phyloP scores from a whole-genome alignment of 2,888 invertebrate species.

The Pantelozetes paolii region DNA sequence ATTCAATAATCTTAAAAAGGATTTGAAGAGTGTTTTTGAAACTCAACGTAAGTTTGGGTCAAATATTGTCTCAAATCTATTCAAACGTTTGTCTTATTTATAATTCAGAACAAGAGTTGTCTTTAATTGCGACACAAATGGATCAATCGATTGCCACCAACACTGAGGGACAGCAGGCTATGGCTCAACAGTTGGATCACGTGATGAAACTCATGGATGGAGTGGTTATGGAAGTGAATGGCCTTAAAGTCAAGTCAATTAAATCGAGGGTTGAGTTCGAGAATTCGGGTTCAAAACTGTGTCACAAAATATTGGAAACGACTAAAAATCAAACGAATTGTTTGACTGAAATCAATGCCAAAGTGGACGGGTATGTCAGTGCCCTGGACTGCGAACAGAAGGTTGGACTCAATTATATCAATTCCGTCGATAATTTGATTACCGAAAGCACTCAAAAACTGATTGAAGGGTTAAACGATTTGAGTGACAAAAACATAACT shows the following conservation, averaged over 20 bases:
- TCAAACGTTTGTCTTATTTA: neutral
- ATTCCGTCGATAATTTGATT: conserved; percentile 15
- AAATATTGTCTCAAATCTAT: neutral
- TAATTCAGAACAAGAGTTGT: conserved; percentile 10
- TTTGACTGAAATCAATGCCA: neutral
- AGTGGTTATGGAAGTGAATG: neutral
- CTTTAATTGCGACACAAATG: neutral
- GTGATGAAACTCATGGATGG: neutral
- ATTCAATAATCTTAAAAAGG: neutral
- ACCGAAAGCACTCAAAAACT: neutral
- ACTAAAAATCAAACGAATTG: too few species aligned
- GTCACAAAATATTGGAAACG: neutral
- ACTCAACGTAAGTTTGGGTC: too few species aligned
- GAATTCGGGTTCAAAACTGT: neutral
- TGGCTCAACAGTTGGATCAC: neutral
- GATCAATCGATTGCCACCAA: neutral
- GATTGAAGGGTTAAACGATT: conserved; percentile 3
- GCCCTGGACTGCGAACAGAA: neutral
- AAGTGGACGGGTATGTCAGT: neutral
- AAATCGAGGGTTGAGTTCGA: neutral
- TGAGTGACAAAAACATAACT: neutral
- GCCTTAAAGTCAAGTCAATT: neutral
- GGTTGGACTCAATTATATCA: conserved; percentile 2
- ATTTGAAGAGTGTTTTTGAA: conserved; percentile 12
- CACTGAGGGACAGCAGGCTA: neutral